phyloP scores from a whole-genome alignment of 2,888 invertebrate species.

The Hyposoter didymator region DNA sequence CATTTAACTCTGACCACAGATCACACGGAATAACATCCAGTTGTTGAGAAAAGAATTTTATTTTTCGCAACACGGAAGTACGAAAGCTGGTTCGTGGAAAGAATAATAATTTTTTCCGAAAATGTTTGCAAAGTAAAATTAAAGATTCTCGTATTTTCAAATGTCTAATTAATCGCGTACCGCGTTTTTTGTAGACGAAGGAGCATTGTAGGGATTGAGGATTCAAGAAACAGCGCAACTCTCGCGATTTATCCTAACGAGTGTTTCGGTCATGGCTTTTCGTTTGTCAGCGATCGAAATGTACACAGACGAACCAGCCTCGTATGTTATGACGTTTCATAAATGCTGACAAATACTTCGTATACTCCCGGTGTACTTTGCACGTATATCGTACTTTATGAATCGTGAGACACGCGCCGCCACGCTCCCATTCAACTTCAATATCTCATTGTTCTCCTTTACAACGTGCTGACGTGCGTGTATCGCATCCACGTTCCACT shows the following conservation, averaged over 20 bases:
- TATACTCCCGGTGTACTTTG: constrained; percentile 62
- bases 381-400: constrained; percentile 68
- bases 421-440: constrained; percentile 80
- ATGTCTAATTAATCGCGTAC: not conserved
- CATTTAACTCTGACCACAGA: not conserved
- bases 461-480: constrained; percentile 63
- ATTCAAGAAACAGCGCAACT: not conserved
- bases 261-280: not conserved
- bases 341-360: constrained; percentile 79
- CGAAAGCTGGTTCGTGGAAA: too few relatives aligned
- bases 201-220: not conserved
- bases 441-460: constrained; percentile 70
- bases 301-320: not conserved
- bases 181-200: not conserved
- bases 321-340: constrained; percentile 78
- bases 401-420: constrained; percentile 81
- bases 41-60: not conserved
- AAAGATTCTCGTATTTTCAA: not conserved
- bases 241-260: not conserved
- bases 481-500: constrained; percentile 23
- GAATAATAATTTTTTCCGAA: too few relatives aligned
- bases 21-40: not conserved
- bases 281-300: not conserved
- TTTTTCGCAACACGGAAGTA: not conserved
- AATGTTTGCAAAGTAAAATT: not conserved